A percentile compares a stretch with the other conserved stretches of the same genome.
These are phyloP conservation scores for Chrosomus eos DNA, from an alignment of 2,797 vertebrate genomes.

Conservation along the genomic window DNA sequence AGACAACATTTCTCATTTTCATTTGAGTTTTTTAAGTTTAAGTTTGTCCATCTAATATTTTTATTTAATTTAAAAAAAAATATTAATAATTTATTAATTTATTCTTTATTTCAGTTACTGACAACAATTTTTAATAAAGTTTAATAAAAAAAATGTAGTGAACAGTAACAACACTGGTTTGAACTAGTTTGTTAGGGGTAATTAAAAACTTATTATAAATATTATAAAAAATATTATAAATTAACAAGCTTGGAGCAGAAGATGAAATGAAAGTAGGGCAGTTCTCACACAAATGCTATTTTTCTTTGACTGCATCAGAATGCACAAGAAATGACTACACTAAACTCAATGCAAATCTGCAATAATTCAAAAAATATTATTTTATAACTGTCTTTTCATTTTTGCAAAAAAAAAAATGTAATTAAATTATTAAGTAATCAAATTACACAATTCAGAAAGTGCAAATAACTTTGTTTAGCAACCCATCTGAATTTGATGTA, in stretches of 20 bases:
- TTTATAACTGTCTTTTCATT: neutral
- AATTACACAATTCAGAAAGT: neutral
- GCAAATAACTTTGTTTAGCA: neutral
- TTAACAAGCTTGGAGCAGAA: neutral
- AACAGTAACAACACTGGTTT: neutral
- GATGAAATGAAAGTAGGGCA: neutral
- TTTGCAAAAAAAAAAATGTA: neutral
- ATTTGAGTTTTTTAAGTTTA: neutral
- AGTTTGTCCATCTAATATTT: no score
- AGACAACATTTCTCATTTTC: neutral
- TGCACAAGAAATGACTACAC: neutral
- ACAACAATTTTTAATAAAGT: no score
- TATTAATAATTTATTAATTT: no score
- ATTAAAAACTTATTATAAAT: neutral
- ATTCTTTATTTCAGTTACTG: no score
- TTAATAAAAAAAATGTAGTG: no score
- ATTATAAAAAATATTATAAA: neutral
- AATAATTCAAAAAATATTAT: neutral
- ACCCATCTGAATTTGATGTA: neutral
- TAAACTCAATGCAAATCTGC: neutral
- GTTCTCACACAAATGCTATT: neutral
- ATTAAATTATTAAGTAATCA: neutral
- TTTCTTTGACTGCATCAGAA: neutral
- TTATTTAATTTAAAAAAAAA: no score
- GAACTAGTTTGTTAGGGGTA: neutral